Evolutionary conservation across 2,113 vertebrate species (phyloP).

Genomic region (Macrotis lagotis): DNA sequence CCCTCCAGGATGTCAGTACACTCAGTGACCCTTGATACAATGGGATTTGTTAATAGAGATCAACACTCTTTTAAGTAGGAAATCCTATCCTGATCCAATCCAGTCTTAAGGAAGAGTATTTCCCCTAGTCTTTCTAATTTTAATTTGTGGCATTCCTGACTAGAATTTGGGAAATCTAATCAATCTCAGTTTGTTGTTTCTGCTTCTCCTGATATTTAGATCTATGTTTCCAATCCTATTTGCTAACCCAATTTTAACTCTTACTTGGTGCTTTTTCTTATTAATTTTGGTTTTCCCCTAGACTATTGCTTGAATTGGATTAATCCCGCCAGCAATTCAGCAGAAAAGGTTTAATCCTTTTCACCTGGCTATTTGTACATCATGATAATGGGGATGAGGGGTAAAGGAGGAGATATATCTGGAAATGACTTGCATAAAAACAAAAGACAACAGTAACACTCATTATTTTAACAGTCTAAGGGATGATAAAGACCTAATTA

Average conservation of each 20-base stretch:
- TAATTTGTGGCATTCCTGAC: not conserved
- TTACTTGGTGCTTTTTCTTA: not conserved
- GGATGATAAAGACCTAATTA: not conserved
- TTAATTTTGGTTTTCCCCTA: not conserved
- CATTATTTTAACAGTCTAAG: not conserved
- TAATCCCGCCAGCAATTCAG: not conserved
- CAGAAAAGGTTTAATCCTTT: not conserved
- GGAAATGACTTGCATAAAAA: not conserved
- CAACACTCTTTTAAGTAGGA: not conserved
- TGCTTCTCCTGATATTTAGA: not conserved
- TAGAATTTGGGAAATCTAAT: not conserved
- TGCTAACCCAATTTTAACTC: not conserved
- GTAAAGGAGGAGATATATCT: not conserved
- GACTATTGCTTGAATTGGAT: not conserved
- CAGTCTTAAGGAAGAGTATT: not conserved
- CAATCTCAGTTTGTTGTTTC: too few relatives aligned
- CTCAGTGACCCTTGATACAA: too few relatives aligned
- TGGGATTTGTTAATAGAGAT: too few relatives aligned
- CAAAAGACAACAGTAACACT: not conserved
- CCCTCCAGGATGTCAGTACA: too few relatives aligned
- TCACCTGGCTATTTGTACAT: not conserved
- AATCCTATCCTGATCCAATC: not conserved
- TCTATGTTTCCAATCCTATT: not conserved
- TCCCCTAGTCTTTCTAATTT: not conserved
- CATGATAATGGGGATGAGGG: not conserved